Conservation (phyloP, 37 sponge, comb jelly and placozoan species). For the Hormiphora californensis region DNA sequence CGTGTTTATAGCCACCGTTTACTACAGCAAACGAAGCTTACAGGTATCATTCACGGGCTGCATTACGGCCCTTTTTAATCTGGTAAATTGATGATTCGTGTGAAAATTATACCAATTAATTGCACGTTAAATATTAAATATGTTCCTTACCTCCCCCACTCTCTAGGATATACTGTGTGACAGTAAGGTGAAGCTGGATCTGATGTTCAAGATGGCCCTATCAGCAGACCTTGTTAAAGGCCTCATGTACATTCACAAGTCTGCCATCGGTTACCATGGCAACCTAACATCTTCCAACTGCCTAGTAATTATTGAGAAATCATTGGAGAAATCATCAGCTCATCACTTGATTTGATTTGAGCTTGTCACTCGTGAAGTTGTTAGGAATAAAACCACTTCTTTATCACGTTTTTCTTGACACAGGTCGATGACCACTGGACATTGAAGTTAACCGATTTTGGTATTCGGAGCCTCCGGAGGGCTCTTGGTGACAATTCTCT, state of each 20-base stretch:
- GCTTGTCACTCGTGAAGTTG: no score
- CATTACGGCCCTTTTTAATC: no score
- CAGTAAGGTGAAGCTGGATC: neutral
- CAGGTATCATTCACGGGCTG: no score
- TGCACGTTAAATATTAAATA: no score
- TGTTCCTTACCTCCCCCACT: no score
- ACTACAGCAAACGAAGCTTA: neutral
- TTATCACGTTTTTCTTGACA: no score
- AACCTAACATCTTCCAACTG: slow-evolving; percentile 7
- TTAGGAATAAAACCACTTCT: no score
- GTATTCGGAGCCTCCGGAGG: neutral
- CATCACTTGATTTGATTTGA: no score
- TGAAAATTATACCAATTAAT: no score
- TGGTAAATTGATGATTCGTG: no score
- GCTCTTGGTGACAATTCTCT: neutral
- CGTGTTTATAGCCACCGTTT: neutral
- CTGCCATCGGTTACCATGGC: neutral
- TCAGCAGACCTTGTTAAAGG: neutral
- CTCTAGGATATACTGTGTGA: neutral
- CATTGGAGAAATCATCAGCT: no score
- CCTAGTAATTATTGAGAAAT: no score
- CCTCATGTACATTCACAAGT: neutral
- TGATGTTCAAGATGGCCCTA: slow-evolving; percentile 16
- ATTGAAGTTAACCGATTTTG: neutral
- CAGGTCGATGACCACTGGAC: slow-evolving; percentile 13